Conservation (phyloP, 2,888 invertebrate species). For the Athripsodes cinereus region DNA sequence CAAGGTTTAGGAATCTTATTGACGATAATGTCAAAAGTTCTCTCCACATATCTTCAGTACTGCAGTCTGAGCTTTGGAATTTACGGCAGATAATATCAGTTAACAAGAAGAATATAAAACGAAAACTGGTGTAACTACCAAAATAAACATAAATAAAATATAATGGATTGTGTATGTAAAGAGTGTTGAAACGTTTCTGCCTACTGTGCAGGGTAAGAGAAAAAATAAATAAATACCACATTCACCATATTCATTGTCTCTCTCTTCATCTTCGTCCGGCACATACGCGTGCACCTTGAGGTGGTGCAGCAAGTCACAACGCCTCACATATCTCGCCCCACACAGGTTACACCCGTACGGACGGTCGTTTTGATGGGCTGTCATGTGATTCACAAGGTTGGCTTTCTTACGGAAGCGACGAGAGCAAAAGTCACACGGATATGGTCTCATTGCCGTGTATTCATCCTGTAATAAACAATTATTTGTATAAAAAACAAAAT, state of each 20-base stretch:
- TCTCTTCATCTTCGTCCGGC: conserved; percentile 57
- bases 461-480: conserved; percentile 45
- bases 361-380: conserved; percentile 77
- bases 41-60: no score
- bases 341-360: conserved; percentile 79
- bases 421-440: conserved; percentile 83
- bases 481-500: background rate
- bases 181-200: no score
- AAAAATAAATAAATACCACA: no score
- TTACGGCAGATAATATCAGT: no score
- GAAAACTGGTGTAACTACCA: no score
- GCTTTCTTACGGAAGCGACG: conserved; percentile 78
- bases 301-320: conserved; percentile 76
- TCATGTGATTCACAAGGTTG: conserved; percentile 81
- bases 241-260: conserved; percentile 39
- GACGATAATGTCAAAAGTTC: no score
- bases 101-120: no score
- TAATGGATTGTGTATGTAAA: no score
- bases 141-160: no score
- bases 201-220: no score
- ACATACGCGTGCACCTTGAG: conserved; percentile 75
- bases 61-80: no score
- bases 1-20: no score
- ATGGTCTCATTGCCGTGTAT: conserved; percentile 69
- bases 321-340: conserved; percentile 72